phyloP scores from a whole-genome alignment of 2,888 invertebrate genomes.

The Tillus elongatus region DNA sequence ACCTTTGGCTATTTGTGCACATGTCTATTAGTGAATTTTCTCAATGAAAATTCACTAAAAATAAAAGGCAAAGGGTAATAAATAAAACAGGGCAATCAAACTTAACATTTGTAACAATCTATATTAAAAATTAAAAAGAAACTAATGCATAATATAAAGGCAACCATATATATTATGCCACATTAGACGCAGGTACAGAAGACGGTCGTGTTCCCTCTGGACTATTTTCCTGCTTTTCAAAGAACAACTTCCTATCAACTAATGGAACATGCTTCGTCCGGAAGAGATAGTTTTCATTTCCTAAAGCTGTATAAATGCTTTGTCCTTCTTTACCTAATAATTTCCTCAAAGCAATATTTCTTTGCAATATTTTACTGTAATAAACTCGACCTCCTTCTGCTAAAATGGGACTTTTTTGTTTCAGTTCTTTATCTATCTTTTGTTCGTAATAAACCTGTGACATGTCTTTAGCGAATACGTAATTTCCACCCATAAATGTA shows the following conservation, averaged over 20 bases:
- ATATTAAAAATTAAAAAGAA: too few species aligned
- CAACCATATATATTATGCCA: too few species aligned
- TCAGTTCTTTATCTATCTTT: slow-evolving; percentile 53
- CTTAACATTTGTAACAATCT: too few species aligned
- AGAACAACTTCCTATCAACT: slow-evolving; percentile 56
- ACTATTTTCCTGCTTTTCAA: slow-evolving; percentile 47
- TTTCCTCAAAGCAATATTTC: slow-evolving; percentile 63
- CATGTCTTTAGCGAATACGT: slow-evolving; percentile 56
- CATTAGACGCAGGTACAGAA: too few species aligned
- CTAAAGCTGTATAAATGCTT: slow-evolving; percentile 52
- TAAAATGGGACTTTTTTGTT: slow-evolving; percentile 52
- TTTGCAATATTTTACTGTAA: slow-evolving; percentile 61
- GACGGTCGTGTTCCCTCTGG: too few species aligned
- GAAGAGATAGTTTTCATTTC: slow-evolving; percentile 60
- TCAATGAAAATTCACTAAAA: too few species aligned
- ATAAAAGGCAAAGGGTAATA: too few species aligned
- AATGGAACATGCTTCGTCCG: slow-evolving; percentile 58
- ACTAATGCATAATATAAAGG: too few species aligned
- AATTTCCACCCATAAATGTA: slow-evolving; percentile 50
- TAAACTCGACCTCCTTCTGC: slow-evolving; percentile 66
- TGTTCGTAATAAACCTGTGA: slow-evolving; percentile 55
- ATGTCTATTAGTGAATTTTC: too few species aligned
- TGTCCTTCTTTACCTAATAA: slow-evolving; percentile 57
- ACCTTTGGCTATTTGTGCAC: too few species aligned
- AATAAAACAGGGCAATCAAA: too few species aligned